A percentile compares a stretch with the other conserved stretches of the same genome.
phyloP scores from a whole-genome alignment of 2,113 vertebrate genomes.

The Leptodactylus fuscus region DNA sequence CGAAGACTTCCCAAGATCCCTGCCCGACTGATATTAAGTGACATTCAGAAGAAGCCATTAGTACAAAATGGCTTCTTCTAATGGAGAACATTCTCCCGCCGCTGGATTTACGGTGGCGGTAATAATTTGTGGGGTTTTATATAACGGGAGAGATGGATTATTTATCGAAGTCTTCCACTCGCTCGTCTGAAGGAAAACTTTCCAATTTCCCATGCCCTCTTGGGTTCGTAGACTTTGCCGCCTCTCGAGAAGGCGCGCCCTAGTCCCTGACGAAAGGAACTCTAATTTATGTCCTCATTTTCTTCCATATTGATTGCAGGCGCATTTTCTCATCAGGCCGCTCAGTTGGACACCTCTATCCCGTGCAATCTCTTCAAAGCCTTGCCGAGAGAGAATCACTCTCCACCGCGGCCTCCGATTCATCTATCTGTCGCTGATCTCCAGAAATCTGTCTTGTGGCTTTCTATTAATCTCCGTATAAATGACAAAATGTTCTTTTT shows the following conservation, averaged over 20 bases:
- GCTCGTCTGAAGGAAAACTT: background rate
- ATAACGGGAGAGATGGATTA: background rate
- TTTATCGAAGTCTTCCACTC: background rate
- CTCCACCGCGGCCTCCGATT: background rate
- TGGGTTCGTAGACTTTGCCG: background rate
- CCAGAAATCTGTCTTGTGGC: constrained; percentile 27
- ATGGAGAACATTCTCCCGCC: constrained; percentile 7
- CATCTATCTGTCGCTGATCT: constrained; percentile 44
- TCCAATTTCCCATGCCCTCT: background rate
- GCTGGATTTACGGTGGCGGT: background rate
- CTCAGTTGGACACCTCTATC: constrained; percentile 32
- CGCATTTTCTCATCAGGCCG: constrained; percentile 25
- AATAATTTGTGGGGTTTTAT: background rate
- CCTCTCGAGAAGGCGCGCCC: background rate
- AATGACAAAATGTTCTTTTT: constrained; percentile 21
- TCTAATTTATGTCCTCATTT: constrained; percentile 49
- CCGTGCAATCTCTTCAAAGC: constrained; percentile 17
- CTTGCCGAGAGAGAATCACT: constrained; percentile 30
- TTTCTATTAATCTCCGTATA: constrained; percentile 42
- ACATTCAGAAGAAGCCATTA: constrained; percentile 37
- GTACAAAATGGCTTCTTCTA: constrained; percentile 13
- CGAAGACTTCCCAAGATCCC: constrained; percentile 2
- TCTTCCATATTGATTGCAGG: constrained; percentile 41
- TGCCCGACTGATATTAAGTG: constrained; percentile 10
- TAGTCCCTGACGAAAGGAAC: background rate